A percentile compares a stretch with the other conserved stretches of the same genome.
Evolutionary conservation across 2,888 invertebrate species (phyloP).

Genomic region (Cyrtodaria siliqua): DNA sequence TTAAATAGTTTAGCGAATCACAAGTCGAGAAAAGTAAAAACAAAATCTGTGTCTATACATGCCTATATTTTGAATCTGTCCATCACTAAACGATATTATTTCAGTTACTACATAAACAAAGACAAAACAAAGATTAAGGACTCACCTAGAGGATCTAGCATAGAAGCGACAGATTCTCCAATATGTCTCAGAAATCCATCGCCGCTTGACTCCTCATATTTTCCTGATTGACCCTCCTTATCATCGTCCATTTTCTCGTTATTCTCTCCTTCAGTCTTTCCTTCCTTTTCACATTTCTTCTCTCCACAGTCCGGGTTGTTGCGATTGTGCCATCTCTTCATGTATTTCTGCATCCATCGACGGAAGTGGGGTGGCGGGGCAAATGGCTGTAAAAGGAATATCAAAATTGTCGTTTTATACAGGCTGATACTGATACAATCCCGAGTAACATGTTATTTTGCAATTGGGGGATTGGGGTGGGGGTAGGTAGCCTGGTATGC

Average conservation of each 20-base stretch:
- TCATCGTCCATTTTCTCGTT: slow-evolving; percentile 44
- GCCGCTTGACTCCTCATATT: slow-evolving; percentile 58
- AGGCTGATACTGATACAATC: too few relatives aligned
- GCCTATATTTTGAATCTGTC: too few relatives aligned
- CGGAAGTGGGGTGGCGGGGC: slow-evolving; percentile 79
- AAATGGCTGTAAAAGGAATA: slow-evolving; percentile 40
- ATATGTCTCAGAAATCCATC: slow-evolving; percentile 86
- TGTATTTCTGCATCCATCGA: slow-evolving; percentile 80
- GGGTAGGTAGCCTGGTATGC: too few relatives aligned
- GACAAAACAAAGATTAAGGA: too few relatives aligned
- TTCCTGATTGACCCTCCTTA: slow-evolving; percentile 49
- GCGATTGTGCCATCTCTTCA: slow-evolving; percentile 73
- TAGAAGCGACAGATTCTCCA: slow-evolving; percentile 87
- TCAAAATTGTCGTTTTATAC: too few relatives aligned
- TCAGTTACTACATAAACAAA: too few relatives aligned
- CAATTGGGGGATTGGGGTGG: too few relatives aligned
- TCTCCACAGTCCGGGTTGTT: slow-evolving; percentile 53
- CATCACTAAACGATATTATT: too few relatives aligned
- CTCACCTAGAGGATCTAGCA: slow-evolving; percentile 87
- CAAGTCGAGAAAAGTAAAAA: too few relatives aligned
- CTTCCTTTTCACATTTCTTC: slow-evolving; percentile 22
- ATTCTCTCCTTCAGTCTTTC: slow-evolving; percentile 49
- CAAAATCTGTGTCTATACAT: too few relatives aligned
- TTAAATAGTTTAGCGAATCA: too few relatives aligned
- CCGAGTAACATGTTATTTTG: too few relatives aligned